Evolutionary conservation across 2,113 vertebrate genomes (phyloP).

Genomic region (Bostrychus sinensis): DNA sequence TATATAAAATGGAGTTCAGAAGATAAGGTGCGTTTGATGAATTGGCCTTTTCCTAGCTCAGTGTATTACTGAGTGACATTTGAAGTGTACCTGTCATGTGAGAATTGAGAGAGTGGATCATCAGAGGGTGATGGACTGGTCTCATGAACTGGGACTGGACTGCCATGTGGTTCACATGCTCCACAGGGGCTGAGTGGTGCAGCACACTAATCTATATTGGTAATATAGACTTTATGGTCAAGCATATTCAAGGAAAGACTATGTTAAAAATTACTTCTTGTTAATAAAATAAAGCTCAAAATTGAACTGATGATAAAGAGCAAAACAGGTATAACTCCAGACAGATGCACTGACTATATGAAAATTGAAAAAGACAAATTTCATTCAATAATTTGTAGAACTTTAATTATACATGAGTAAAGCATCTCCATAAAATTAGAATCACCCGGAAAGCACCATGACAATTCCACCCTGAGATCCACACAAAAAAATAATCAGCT

Average conservation of each 20-base stretch:
- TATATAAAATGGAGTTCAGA: constrained; percentile 17
- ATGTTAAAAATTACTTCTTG: neutral
- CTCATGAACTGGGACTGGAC: constrained; percentile 88
- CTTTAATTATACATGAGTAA: neutral
- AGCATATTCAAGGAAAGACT: neutral
- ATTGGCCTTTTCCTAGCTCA: neutral
- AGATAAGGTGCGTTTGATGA: neutral
- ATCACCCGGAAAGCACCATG: neutral
- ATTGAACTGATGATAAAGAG: neutral
- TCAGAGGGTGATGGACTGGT: constrained; percentile 84
- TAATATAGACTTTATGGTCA: neutral
- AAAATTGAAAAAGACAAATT: neutral
- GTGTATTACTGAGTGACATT: neutral
- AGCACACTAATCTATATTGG: constrained; percentile 87
- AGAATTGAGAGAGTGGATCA: constrained; percentile 72
- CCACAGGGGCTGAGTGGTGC: constrained; percentile 83
- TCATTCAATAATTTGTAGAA: constrained; percentile 2
- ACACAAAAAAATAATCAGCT: neutral
- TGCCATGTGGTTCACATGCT: constrained; percentile 88
- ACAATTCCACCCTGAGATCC: neutral
- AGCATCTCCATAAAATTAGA: neutral
- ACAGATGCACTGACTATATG: neutral
- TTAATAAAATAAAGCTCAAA: neutral
- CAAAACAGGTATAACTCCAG: neutral
- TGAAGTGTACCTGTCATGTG: constrained; percentile 81